Evolutionary conservation across 2,888 invertebrate genomes (phyloP).

Genomic region (Rhagonycha fulva): DNA sequence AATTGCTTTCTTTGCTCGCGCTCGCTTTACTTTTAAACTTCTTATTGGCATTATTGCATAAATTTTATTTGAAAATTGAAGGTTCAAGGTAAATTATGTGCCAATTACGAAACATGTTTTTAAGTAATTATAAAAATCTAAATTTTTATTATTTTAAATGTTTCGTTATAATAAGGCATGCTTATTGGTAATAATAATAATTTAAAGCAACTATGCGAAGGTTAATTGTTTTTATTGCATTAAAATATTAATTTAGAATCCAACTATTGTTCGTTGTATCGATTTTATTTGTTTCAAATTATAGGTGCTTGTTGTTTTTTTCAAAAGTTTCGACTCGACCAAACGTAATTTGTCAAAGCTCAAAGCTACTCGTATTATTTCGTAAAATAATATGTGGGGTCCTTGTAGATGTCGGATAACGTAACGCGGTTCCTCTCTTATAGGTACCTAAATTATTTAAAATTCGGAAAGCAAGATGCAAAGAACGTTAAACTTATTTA

Average conservation of each 20-base stretch:
- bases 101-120: neutral
- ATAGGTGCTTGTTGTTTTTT: neutral
- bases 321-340: neutral
- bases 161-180: neutral
- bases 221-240: neutral
- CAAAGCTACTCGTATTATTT: neutral
- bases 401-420: neutral
- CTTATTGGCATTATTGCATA: slow-evolving; percentile 15
- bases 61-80: slow-evolving; percentile 3
- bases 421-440: neutral
- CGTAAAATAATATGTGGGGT: neutral
- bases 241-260: neutral
- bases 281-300: neutral
- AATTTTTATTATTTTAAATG: neutral
- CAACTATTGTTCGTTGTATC: neutral
- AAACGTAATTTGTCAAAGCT: neutral
- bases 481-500: too few relatives aligned
- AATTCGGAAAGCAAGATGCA: too few relatives aligned
- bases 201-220: neutral
- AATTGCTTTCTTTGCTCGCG: slow-evolving; percentile 11
- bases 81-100: slow-evolving; percentile 4
- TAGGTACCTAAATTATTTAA: neutral
- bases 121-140: neutral
- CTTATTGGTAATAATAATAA: neutral
- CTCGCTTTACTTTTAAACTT: neutral